phyloP scores from a whole-genome alignment of 2,113 vertebrate genomes.

The Todiramphus chloris region DNA sequence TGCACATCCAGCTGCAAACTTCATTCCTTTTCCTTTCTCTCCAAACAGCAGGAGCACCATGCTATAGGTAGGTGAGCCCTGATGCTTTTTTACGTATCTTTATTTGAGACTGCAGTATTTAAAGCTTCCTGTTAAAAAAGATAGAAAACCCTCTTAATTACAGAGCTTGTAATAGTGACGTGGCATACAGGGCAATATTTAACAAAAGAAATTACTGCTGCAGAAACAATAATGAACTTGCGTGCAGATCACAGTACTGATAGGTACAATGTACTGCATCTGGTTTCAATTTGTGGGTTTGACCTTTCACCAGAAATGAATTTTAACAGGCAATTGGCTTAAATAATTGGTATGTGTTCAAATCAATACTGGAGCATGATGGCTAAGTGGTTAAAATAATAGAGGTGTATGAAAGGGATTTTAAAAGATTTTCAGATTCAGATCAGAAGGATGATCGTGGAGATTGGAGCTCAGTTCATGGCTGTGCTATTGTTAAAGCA shows the following conservation, averaged over 20 bases:
- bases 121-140: slow-evolving; percentile 17
- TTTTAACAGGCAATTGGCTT: slow-evolving; percentile 69
- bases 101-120: neutral
- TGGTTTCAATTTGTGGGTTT: slow-evolving; percentile 57
- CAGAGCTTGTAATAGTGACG: neutral
- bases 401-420: neutral
- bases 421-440: neutral
- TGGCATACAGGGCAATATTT: neutral
- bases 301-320: slow-evolving; percentile 51
- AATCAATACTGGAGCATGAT: slow-evolving; percentile 28
- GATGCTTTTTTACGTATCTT: neutral
- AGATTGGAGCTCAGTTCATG: rapidly evolving
- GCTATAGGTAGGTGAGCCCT: neutral
- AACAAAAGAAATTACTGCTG: slow-evolving; percentile 18
- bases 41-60: neutral
- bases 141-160: slow-evolving; percentile 26
- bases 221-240: slow-evolving; percentile 40
- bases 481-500: neutral
- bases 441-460: neutral
- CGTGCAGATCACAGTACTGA: slow-evolving; percentile 35
- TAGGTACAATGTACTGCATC: slow-evolving; percentile 37
- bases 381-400: slow-evolving; percentile 54
- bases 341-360: slow-evolving; percentile 44
- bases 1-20: neutral
- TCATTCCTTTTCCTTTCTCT: neutral